A percentile compares a stretch with the other conserved stretches of the same genome.
These are phyloP conservation scores for Cebidichthys violaceus DNA, from an alignment of 2,113 vertebrate genomes.

Conservation along the genomic window DNA sequence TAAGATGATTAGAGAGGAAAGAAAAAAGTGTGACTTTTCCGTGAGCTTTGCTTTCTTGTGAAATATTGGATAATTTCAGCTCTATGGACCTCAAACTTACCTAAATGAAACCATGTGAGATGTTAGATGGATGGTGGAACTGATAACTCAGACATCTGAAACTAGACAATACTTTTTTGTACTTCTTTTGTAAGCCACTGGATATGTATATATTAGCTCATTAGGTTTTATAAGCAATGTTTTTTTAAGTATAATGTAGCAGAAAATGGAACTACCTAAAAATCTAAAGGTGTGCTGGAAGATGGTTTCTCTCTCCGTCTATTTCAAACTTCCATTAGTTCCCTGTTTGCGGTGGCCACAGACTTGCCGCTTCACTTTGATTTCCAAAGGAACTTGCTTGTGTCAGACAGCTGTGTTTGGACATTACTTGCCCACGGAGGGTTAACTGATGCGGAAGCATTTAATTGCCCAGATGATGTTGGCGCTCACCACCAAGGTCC, in stretches of 20 bases:
- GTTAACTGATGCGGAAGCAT: conserved; percentile 70
- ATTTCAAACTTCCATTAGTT: neutral
- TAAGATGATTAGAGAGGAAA: neutral
- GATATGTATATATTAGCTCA: neutral
- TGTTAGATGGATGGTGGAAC: neutral
- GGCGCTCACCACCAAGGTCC: conserved; percentile 14
- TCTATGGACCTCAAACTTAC: neutral
- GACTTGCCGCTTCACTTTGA: conserved; percentile 25
- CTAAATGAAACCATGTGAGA: neutral
- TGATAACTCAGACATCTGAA: conserved; percentile 8
- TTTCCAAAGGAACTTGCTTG: conserved; percentile 28
- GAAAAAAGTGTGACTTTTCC: neutral
- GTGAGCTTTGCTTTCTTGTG: neutral
- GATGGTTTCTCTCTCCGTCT: conserved; percentile 1
- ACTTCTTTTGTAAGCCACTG: neutral
- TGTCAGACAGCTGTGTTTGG: conserved; percentile 47
- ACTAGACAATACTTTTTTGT: too few relatives aligned
- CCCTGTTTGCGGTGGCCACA: conserved; percentile 24
- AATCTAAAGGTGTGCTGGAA: neutral
- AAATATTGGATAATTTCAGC: neutral
- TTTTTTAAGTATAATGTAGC: neutral
- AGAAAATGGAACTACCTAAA: neutral
- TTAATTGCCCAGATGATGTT: conserved; percentile 70
- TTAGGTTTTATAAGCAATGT: neutral
- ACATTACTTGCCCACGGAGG: conserved; percentile 47